phyloP scores from a whole-genome alignment of 2,113 vertebrate genomes.

The Okapia johnstoni region DNA sequence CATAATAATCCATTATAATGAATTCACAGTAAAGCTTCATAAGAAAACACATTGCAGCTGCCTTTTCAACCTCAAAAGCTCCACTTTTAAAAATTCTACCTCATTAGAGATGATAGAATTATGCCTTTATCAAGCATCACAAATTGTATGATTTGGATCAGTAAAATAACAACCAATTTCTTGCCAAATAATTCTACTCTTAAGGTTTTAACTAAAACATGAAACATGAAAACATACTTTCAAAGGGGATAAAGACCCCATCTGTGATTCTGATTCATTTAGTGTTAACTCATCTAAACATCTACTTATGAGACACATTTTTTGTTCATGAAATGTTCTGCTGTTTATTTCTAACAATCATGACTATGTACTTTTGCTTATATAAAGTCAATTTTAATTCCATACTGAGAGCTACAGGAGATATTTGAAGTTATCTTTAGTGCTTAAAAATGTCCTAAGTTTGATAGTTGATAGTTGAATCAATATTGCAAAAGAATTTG shows the following conservation, averaged over 20 bases:
- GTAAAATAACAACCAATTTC: conserved; percentile 7
- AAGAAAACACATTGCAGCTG: neutral
- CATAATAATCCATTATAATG: conserved; percentile 3
- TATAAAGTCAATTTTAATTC: neutral
- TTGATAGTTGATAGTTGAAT: neutral
- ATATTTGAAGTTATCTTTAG: neutral
- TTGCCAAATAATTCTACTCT: conserved; percentile 16
- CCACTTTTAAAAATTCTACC: neutral
- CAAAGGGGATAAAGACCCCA: neutral
- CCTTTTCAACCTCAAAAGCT: conserved; percentile 17
- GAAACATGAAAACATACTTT: neutral
- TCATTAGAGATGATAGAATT: conserved; percentile 31
- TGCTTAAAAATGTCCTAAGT: neutral
- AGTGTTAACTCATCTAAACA: neutral
- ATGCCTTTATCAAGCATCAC: conserved; percentile 17
- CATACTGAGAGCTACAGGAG: neutral
- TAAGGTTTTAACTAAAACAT: conserved; percentile 4
- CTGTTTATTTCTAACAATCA: neutral
- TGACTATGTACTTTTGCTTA: neutral
- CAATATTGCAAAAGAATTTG: neutral
- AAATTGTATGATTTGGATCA: neutral
- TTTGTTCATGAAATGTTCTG: neutral
- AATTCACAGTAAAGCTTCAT: conserved; percentile 36
- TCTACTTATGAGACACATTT: neutral
- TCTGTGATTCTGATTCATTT: conserved; percentile 24